phyloP scores from a whole-genome alignment of 2,888 invertebrate genomes.

The Acrobasis repandana region DNA sequence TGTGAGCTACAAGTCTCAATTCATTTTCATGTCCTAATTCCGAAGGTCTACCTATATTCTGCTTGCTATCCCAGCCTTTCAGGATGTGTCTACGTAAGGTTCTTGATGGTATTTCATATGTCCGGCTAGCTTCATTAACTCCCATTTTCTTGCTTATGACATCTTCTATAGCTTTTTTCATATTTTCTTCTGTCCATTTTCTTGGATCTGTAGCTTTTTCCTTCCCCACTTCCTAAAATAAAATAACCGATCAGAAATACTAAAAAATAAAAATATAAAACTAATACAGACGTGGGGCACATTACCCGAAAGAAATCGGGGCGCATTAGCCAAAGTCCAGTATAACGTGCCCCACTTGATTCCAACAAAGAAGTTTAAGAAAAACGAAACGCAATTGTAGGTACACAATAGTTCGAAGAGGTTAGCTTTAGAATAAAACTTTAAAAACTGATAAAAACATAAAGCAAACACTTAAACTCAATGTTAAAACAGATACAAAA shows the following conservation, averaged over 20 bases:
- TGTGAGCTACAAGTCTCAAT: conserved; percentile 8
- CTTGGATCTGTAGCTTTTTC: conserved; percentile 22
- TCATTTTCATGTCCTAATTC: conserved; percentile 6
- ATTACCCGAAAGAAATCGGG: too few relatives aligned
- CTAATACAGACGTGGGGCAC: too few relatives aligned
- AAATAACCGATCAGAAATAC: conserved; percentile 3
- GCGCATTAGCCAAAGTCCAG: too few relatives aligned
- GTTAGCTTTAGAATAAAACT: conserved; percentile 17
- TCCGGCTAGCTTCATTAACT: conserved; percentile 17
- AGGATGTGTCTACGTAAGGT: conserved; percentile 7
- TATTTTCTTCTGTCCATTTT: conserved; percentile 23
- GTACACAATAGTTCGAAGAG: conserved; percentile 1
- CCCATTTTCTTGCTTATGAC: conserved; percentile 21
- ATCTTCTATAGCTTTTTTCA: conserved; percentile 21
- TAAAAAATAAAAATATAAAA: too few relatives aligned
- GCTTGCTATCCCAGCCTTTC: conserved; percentile 7
- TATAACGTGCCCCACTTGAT: too few relatives aligned
- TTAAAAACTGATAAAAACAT: conserved; percentile 13
- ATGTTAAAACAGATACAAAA: conserved; percentile 13
- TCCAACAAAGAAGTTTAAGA: too few relatives aligned
- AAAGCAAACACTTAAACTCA: conserved; percentile 11
- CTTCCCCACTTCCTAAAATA: conserved; percentile 21
- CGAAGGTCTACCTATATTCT: conserved; percentile 8
- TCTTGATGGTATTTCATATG: conserved; percentile 5
- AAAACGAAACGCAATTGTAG: not conserved